These are phyloP conservation scores for Podocnemis expansa DNA, from an alignment of 2,113 vertebrate genomes.

Conservation along the genomic window DNA sequence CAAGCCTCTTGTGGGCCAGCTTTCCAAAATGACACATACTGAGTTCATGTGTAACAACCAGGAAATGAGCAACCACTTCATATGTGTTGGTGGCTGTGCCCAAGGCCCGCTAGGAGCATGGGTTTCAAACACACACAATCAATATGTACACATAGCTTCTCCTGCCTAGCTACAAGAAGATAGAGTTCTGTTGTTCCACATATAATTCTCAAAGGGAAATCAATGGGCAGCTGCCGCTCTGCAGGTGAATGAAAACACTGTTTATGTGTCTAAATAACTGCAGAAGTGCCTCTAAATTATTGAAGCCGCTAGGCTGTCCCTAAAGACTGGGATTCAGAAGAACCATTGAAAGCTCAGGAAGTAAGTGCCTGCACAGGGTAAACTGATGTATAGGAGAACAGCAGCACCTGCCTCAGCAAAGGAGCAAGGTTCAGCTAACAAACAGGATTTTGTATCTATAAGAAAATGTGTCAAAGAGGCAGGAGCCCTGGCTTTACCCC, in stretches of 20 bases:
- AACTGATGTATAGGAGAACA: neutral
- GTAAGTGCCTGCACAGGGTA: neutral
- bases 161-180: neutral
- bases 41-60: neutral
- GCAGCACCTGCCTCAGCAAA: neutral
- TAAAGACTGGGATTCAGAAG: neutral
- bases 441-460: neutral
- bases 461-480: neutral
- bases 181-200: neutral
- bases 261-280: neutral
- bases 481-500: neutral
- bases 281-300: neutral
- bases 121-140: neutral
- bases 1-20: slow-evolving; percentile 25
- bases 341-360: neutral
- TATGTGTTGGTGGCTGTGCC: neutral
- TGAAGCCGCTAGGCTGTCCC: neutral
- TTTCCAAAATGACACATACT: slow-evolving; percentile 7
- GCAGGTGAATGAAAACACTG: neutral
- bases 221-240: neutral
- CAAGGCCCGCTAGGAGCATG: neutral
- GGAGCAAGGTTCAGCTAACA: neutral
- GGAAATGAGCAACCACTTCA: neutral
- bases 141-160: slow-evolving; percentile 20
- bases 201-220: neutral